These are phyloP conservation scores for Piliocolobus tephrosceles DNA, from an alignment of 2,113 vertebrate genomes.

Conservation along the genomic window DNA sequence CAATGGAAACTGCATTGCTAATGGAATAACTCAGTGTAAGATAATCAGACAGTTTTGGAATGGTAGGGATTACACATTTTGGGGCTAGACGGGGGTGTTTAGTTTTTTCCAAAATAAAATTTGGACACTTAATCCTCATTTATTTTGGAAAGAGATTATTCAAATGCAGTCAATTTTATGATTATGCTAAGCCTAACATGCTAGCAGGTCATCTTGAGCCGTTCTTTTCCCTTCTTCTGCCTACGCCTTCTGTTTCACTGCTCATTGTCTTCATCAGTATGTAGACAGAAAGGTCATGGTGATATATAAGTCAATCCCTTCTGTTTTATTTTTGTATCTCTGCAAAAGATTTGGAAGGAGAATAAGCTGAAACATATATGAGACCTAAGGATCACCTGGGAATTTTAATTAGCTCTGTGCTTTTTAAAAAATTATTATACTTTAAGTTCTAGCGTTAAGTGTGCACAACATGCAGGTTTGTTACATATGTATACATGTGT, in stretches of 20 bases:
- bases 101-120: conserved; percentile 33
- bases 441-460: too few relatives aligned
- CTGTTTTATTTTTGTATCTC: neutral
- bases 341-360: neutral
- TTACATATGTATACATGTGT: too few relatives aligned
- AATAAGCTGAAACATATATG: neutral
- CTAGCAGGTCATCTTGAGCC: neutral
- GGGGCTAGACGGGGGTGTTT: neutral
- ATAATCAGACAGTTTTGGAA: neutral
- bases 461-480: too few relatives aligned
- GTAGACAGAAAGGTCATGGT: neutral
- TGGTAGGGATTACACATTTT: neutral
- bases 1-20: neutral
- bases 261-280: neutral
- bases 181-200: neutral
- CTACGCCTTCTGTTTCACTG: neutral
- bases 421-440: neutral
- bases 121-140: neutral
- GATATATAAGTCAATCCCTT: neutral
- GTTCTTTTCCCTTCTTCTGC: neutral
- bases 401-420: neutral
- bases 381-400: neutral
- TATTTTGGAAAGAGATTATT: neutral
- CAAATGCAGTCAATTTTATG: neutral
- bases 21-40: neutral